Percentiles rank a stretch among this genome's conserved stretches.
Evolutionary conservation across 2,113 vertebrate genomes (phyloP).

Genomic region (Rhipidura dahli): DNA sequence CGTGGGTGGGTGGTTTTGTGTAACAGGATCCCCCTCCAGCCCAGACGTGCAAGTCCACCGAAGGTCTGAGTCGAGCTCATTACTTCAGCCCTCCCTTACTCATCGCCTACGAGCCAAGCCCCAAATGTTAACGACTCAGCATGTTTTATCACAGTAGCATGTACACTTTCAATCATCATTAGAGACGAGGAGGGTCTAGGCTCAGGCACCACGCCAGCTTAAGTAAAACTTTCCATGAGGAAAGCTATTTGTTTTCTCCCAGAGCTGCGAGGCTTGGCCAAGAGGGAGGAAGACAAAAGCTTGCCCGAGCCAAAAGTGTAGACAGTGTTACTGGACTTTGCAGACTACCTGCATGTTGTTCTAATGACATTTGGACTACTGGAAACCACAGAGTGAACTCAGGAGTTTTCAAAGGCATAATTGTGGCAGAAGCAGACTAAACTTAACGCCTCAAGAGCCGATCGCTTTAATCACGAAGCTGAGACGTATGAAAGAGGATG

Average conservation of each 20-base stretch:
- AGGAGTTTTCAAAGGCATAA: conserved; percentile 63
- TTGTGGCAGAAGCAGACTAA: conserved; percentile 66
- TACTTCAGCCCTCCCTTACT: conserved; percentile 40
- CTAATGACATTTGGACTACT: conserved; percentile 73
- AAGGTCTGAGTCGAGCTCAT: background rate
- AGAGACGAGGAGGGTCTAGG: conserved; percentile 79
- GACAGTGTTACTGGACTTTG: conserved; percentile 61
- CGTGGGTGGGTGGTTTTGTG: background rate
- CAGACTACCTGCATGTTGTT: conserved; percentile 70
- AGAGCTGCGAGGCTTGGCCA: conserved; percentile 18
- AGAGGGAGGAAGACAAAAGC: conserved; percentile 32
- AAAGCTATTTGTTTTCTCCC: conserved; percentile 80
- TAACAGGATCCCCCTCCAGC: conserved; percentile 24
- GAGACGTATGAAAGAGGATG: conserved; percentile 64
- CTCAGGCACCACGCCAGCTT: conserved; percentile 80
- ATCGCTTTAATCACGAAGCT: conserved; percentile 51
- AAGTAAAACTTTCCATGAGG: conserved; percentile 93
- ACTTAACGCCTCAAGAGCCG: conserved; percentile 53
- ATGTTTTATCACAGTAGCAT: conserved; percentile 76
- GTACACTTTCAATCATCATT: conserved; percentile 85
- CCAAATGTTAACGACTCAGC: conserved; percentile 77
- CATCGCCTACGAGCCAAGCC: conserved; percentile 57
- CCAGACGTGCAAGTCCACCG: background rate
- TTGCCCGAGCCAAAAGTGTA: conserved; percentile 35
- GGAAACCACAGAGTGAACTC: conserved; percentile 46